These are phyloP conservation scores for Thereva unica DNA, from an alignment of 2,888 invertebrate species.

Conservation along the genomic window DNA sequence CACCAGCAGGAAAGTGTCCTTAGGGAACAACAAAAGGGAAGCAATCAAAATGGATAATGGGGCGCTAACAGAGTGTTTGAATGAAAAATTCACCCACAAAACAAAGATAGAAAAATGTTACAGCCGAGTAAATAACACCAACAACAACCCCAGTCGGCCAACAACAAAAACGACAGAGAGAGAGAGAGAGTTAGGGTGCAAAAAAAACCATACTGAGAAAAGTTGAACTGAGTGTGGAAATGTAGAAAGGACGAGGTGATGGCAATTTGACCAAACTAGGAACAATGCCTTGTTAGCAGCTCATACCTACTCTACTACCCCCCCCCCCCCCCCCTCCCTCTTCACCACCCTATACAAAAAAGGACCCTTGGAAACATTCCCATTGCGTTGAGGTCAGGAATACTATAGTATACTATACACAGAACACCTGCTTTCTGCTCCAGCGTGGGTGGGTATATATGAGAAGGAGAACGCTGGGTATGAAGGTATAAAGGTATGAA, in stretches of 20 bases:
- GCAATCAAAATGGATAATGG: constrained; percentile 30
- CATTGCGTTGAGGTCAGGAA: constrained; percentile 7
- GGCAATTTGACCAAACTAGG: constrained; percentile 16
- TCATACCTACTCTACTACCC: background rate
- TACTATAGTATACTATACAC: background rate
- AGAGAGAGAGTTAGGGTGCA: background rate
- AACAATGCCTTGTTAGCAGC: constrained; percentile 21
- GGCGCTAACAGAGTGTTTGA: constrained; percentile 18
- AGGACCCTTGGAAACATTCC: constrained; percentile 10
- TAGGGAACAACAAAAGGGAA: constrained; percentile 21
- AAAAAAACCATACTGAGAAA: background rate
- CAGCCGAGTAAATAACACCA: constrained; percentile 14
- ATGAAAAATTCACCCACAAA: constrained; percentile 27
- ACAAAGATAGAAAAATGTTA: constrained; percentile 18
- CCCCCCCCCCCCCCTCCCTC: too few species aligned
- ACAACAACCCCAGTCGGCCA: background rate
- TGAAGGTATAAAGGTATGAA: background rate
- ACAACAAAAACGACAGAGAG: too few species aligned
- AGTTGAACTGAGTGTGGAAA: too few species aligned
- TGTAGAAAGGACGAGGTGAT: background rate
- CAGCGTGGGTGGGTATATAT: too few species aligned
- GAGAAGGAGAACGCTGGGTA: too few species aligned
- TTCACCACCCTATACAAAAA: background rate
- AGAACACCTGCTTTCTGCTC: too few species aligned
- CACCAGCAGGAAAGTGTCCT: constrained; percentile 18